Evolutionary conservation across 1,140 invertebrate genomes (phyloP).

Genomic region (Panulirus ornatus): DNA sequence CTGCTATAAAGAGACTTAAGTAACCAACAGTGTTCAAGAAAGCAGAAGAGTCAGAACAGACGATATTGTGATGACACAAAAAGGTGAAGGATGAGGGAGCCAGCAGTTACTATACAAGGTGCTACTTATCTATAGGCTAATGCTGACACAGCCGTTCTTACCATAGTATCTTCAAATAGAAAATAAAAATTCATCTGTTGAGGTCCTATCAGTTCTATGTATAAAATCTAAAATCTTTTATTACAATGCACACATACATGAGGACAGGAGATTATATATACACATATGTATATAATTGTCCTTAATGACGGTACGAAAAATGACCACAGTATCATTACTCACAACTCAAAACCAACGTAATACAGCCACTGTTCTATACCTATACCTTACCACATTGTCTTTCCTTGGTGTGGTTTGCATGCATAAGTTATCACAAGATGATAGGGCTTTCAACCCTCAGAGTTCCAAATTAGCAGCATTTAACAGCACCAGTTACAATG

Average conservation of each 20-base stretch:
- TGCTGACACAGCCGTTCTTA: constrained; percentile 66
- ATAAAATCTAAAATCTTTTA: constrained; percentile 72
- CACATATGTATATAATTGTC: constrained; percentile 33
- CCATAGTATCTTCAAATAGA: constrained; percentile 62
- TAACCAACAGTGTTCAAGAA: constrained; percentile 30
- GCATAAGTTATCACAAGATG: constrained; percentile 36
- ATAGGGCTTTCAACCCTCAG: neutral
- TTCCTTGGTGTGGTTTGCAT: constrained; percentile 32
- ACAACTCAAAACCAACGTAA: constrained; percentile 25
- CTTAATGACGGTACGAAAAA: constrained; percentile 31
- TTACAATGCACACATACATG: constrained; percentile 65
- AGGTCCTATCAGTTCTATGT: constrained; percentile 60
- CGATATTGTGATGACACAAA: constrained; percentile 13
- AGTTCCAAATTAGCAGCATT: constrained; percentile 25
- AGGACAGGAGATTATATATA: constrained; percentile 45
- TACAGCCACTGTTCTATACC: constrained; percentile 14
- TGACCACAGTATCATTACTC: constrained; percentile 43
- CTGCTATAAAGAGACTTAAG: constrained; percentile 19
- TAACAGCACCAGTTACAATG: constrained; percentile 59
- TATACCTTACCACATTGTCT: neutral
- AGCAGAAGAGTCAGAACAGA: constrained; percentile 13
- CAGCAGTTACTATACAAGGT: constrained; percentile 27
- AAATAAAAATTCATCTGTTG: constrained; percentile 70
- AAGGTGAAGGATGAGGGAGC: constrained; percentile 14
- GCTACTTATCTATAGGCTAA: constrained; percentile 40